Conservation (phyloP, 2,888 invertebrate genomes). For the Calameuta pallipes region DNA sequence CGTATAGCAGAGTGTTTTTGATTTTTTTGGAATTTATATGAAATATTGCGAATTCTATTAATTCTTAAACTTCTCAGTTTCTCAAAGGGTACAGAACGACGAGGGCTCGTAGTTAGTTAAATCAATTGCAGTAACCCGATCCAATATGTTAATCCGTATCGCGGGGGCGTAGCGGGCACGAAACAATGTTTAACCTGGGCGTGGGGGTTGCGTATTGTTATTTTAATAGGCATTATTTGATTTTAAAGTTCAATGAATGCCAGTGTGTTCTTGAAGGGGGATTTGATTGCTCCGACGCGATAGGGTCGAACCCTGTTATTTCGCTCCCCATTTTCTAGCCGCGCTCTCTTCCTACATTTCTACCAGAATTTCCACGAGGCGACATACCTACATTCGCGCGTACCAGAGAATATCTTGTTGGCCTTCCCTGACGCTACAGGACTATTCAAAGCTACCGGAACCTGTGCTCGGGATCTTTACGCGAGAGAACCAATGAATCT, state of each 20-base stretch:
- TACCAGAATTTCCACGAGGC: background rate
- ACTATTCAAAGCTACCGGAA: background rate
- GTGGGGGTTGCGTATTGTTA: conserved; percentile 61
- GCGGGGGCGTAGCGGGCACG: conserved; percentile 45
- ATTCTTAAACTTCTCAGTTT: background rate
- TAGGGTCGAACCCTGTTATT: conserved; percentile 63
- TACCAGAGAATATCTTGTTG: background rate
- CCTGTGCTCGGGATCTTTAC: background rate
- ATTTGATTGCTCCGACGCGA: conserved; percentile 61
- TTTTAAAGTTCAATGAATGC: conserved; percentile 66
- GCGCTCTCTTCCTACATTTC: conserved; percentile 11
- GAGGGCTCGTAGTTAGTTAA: conserved; percentile 39
- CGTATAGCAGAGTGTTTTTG: background rate
- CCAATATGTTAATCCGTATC: conserved; percentile 61
- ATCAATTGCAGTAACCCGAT: conserved; percentile 65
- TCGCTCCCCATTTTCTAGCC: conserved; percentile 40
- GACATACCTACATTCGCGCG: conserved; percentile 2
- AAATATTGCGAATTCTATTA: background rate
- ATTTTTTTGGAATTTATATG: background rate
- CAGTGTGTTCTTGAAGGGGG: conserved; percentile 57
- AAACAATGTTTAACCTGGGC: conserved; percentile 64
- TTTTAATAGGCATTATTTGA: conserved; percentile 66
- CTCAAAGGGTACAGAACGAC: background rate
- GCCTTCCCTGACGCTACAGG: background rate
- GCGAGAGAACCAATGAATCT: background rate